phyloP scores from a whole-genome alignment of 2,113 vertebrate species.

The Cyphomyrus plagiostoma region DNA sequence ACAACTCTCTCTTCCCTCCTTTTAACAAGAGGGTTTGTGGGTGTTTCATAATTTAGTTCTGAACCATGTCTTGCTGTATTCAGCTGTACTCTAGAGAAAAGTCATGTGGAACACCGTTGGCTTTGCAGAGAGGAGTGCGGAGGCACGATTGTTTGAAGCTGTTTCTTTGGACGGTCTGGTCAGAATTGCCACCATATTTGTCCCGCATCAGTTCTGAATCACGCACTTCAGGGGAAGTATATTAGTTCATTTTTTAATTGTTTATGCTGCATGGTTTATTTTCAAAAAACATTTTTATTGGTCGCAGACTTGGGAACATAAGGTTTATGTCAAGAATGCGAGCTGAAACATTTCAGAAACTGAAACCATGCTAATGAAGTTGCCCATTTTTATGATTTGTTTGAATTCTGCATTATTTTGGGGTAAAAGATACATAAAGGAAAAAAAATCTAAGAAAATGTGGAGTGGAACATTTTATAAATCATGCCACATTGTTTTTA shows the following conservation, averaged over 20 bases:
- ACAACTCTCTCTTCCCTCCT: not conserved
- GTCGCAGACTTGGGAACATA: not conserved
- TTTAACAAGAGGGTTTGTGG: not conserved
- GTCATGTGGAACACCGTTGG: slow-evolving; percentile 4
- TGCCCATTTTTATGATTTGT: not conserved
- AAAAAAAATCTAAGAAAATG: not conserved
- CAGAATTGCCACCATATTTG: not conserved
- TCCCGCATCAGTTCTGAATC: not conserved
- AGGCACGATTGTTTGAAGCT: not conserved
- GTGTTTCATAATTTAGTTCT: not conserved
- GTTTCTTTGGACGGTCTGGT: not conserved
- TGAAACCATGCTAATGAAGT: not conserved
- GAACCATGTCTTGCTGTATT: not conserved
- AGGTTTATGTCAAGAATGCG: not conserved
- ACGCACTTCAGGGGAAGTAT: not conserved
- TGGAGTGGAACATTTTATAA: not conserved
- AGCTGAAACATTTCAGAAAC: not conserved
- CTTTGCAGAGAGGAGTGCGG: not conserved
- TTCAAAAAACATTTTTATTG: not conserved
- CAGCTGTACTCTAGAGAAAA: not conserved
- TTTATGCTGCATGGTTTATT: not conserved
- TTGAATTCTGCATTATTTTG: not conserved
- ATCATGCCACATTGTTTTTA: not conserved
- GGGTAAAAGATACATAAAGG: not conserved
- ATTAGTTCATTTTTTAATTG: not conserved